phyloP scores from a whole-genome alignment of 2,113 vertebrate genomes.

The Nymphicus hollandicus region DNA sequence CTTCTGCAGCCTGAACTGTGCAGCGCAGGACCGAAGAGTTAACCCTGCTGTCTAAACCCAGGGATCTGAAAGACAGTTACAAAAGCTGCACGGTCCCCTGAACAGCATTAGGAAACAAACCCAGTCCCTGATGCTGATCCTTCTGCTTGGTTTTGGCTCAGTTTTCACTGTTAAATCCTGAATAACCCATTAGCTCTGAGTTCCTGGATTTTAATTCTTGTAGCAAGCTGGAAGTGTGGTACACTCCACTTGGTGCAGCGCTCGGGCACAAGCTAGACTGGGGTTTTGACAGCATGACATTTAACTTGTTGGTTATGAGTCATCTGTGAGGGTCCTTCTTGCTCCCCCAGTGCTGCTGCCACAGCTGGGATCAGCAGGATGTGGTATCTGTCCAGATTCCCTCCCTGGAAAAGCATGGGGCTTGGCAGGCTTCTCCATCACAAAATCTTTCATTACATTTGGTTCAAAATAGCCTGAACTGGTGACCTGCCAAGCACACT shows the following conservation, averaged over 20 bases:
- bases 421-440: slow-evolving; percentile 35
- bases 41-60: neutral
- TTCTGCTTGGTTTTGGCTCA: neutral
- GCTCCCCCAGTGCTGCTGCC: neutral
- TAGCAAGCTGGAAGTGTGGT: neutral
- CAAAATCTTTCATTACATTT: neutral
- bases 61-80: neutral
- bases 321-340: neutral
- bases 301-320: neutral
- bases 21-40: neutral
- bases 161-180: neutral
- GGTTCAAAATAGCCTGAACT: slow-evolving; percentile 12
- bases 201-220: neutral
- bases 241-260: neutral
- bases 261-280: neutral
- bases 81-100: neutral
- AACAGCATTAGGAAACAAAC: neutral
- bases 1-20: neutral
- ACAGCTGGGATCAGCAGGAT: slow-evolving; percentile 59
- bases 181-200: neutral
- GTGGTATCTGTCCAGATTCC: slow-evolving; percentile 30
- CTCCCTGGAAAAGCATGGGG: neutral
- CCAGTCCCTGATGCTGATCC: neutral
- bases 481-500: neutral
- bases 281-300: neutral